phyloP scores from a whole-genome alignment of 1,140 invertebrate genomes.

The Brachionus calyciflorus region DNA sequence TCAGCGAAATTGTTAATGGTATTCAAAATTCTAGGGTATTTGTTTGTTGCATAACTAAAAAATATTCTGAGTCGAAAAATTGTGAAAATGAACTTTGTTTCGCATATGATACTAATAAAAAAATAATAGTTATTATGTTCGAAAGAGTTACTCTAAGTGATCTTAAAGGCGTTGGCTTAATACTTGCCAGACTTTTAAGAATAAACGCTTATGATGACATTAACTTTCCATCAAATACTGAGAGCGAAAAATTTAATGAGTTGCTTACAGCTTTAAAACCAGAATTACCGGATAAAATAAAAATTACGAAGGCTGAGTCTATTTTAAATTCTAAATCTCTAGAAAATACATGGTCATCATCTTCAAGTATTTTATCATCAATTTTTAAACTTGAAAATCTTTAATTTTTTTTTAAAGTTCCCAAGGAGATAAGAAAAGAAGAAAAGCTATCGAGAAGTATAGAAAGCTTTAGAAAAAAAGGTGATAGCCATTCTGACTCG shows the following conservation, averaged over 20 bases:
- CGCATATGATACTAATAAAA: slow-evolving; percentile 60
- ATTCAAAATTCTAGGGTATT: slow-evolving; percentile 56
- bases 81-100: slow-evolving; percentile 61
- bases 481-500: too few species aligned
- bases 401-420: too few species aligned
- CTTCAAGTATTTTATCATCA: too few species aligned
- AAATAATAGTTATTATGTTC: slow-evolving; percentile 61
- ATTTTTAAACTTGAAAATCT: too few species aligned
- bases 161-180: background rate
- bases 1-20: slow-evolving; percentile 60
- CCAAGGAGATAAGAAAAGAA: too few species aligned
- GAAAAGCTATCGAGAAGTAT: too few species aligned
- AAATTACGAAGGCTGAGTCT: too few species aligned
- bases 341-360: too few species aligned
- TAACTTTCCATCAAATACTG: background rate
- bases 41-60: slow-evolving; percentile 60
- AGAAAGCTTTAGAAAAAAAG: too few species aligned
- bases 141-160: slow-evolving; percentile 48
- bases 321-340: too few species aligned
- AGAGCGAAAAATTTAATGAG: background rate
- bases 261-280: background rate
- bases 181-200: background rate
- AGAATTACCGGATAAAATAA: background rate
- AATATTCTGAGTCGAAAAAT: slow-evolving; percentile 60
- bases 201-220: slow-evolving; percentile 4